Evolutionary conservation across 1,140 invertebrate genomes (phyloP).

Genomic region (Halyomorpha halys): DNA sequence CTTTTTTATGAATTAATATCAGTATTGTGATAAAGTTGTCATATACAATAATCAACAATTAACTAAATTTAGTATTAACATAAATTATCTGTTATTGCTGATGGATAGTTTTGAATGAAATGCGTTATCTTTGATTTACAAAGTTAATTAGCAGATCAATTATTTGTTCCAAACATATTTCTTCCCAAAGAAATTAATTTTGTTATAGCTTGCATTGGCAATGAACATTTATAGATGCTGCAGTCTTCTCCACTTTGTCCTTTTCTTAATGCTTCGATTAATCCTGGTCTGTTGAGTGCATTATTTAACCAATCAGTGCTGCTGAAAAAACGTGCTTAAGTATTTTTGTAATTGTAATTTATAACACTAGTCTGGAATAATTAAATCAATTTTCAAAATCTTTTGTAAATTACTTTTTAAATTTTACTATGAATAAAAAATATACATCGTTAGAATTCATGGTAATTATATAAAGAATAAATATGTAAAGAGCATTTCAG

Average conservation of each 20-base stretch:
- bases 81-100: too few relatives aligned
- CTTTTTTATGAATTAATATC: too few relatives aligned
- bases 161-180: neutral
- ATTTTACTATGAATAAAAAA: neutral
- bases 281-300: neutral
- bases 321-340: neutral
- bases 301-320: constrained; percentile 3
- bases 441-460: neutral
- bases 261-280: constrained; percentile 9
- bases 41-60: too few relatives aligned
- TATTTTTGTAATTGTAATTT: neutral
- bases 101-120: too few relatives aligned
- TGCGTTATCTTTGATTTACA: too few relatives aligned
- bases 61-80: too few relatives aligned
- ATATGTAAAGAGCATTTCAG: neutral
- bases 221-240: constrained; percentile 11
- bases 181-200: constrained; percentile 3
- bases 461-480: neutral
- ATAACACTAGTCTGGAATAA: neutral
- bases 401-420: neutral
- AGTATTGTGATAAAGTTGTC: too few relatives aligned
- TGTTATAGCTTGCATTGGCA: constrained; percentile 13
- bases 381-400: too few relatives aligned
- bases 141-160: too few relatives aligned
- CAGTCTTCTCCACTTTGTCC: constrained; percentile 19